Conservation (phyloP, 2,888 invertebrate genomes). For the Noctuana brunneofusca region DNA sequence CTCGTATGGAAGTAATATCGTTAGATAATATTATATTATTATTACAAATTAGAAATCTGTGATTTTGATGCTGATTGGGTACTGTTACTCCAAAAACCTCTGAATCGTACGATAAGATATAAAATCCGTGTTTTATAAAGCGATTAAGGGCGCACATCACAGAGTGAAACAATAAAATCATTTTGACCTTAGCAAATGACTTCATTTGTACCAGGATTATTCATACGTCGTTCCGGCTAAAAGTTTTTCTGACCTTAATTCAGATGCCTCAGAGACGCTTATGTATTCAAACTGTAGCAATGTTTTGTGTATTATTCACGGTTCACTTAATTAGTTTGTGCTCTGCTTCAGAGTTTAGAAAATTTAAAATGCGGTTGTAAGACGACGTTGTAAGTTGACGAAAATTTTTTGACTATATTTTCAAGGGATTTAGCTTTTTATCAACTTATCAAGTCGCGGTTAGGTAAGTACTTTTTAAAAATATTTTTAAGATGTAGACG, state of each 20-base stretch:
- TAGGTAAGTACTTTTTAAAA: too few relatives aligned
- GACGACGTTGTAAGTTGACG: too few relatives aligned
- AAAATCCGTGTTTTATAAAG: conserved; percentile 19
- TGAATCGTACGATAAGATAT: conserved; percentile 8
- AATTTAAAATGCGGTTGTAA: too few relatives aligned
- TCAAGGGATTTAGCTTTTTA: too few relatives aligned
- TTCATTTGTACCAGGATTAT: conserved; percentile 28
- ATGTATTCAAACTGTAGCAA: conserved; percentile 3
- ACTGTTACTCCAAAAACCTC: neutral
- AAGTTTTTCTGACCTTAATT: conserved; percentile 32
- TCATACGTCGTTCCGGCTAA: conserved; percentile 27
- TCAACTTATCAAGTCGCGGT: too few relatives aligned
- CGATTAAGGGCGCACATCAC: conserved; percentile 28
- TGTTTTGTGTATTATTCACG: conserved; percentile 4
- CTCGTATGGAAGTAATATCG: too few relatives aligned
- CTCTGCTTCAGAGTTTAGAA: neutral
- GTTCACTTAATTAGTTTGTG: neutral
- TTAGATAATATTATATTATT: too few relatives aligned
- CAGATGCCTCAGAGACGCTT: neutral
- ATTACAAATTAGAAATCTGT: too few relatives aligned
- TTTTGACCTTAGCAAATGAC: conserved; percentile 28
- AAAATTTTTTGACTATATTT: too few relatives aligned
- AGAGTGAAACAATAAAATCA: conserved; percentile 23
- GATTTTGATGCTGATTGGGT: too few relatives aligned
- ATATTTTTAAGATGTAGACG: too few relatives aligned